Percentiles rank a stretch among this genome's conserved stretches.
phyloP scores from a whole-genome alignment of 1,140 invertebrate species.

The Elymnias hypermnestra region DNA sequence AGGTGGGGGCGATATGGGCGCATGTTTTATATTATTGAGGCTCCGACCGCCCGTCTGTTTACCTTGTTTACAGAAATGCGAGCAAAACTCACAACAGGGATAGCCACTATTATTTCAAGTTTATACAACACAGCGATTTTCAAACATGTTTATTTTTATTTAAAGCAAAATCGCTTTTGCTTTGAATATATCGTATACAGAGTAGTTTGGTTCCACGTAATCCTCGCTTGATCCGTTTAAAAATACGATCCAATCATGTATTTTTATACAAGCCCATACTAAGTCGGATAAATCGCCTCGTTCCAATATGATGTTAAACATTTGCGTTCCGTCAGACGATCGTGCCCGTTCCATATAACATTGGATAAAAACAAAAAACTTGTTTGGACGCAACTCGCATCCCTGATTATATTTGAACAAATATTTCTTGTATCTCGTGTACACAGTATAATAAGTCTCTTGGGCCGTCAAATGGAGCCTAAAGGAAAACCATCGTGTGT shows the following conservation, averaged over 20 bases:
- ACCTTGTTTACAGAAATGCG: constrained; percentile 31
- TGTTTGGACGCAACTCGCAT: constrained; percentile 59
- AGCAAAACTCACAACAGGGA: constrained; percentile 17
- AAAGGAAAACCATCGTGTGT: constrained; percentile 61
- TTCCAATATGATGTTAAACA: constrained; percentile 60
- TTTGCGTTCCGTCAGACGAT: constrained; percentile 44
- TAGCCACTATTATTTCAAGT: constrained; percentile 16
- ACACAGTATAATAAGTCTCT: constrained; percentile 71
- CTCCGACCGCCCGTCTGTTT: constrained; percentile 36
- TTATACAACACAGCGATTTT: constrained; percentile 4
- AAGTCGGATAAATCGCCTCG: constrained; percentile 15
- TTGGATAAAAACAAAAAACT: constrained; percentile 57
- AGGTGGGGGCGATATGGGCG: constrained; percentile 45
- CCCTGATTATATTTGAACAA: constrained; percentile 73
- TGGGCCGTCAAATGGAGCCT: constrained; percentile 59
- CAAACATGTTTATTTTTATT: constrained; percentile 11
- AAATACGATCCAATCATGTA: constrained; percentile 20
- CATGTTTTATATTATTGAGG: constrained; percentile 72
- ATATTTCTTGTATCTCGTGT: constrained; percentile 62
- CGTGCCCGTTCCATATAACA: constrained; percentile 40
- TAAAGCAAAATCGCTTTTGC: not conserved
- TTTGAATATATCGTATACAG: constrained; percentile 7
- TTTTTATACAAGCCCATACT: constrained; percentile 18
- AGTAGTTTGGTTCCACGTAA: constrained; percentile 8
- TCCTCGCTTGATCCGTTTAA: constrained; percentile 12